Conservation (phyloP, 2,888 invertebrate species). For the Philereme transversata region DNA sequence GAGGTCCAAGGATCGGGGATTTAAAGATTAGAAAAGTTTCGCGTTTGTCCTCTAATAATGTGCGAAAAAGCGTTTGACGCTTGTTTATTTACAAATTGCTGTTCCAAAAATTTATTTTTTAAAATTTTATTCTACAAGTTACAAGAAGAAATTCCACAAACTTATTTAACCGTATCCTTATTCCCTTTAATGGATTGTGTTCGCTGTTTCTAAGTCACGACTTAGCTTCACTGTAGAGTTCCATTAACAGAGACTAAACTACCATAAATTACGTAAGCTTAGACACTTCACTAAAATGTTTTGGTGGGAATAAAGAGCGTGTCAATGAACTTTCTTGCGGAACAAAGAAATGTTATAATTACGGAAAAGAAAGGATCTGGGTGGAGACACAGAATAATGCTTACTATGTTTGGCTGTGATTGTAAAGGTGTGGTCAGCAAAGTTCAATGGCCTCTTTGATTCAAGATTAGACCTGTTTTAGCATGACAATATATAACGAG, state of each 20-base stretch:
- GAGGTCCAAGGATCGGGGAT: too few relatives aligned
- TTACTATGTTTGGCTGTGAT: not conserved
- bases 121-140: too few relatives aligned
- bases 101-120: too few relatives aligned
- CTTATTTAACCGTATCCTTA: not conserved
- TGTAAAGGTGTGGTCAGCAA: conserved; percentile 24
- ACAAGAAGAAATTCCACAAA: too few relatives aligned
- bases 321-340: conserved; percentile 13
- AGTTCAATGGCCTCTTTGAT: conserved; percentile 28
- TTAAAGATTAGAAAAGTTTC: too few relatives aligned
- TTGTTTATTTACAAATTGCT: too few relatives aligned
- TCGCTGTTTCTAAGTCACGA: not conserved
- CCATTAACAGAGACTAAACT: not conserved
- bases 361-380: conserved; percentile 27
- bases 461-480: conserved; percentile 29
- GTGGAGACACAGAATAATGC: not conserved
- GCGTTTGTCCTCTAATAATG: too few relatives aligned
- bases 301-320: not conserved
- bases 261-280: conserved; percentile 1
- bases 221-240: not conserved
- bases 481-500: conserved; percentile 18
- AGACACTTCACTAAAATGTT: conserved; percentile 1
- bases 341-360: conserved; percentile 32
- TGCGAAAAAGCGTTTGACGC: too few relatives aligned
- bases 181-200: not conserved